Conservation (phyloP, 2,113 vertebrate genomes). For the Podilymbus podiceps region DNA sequence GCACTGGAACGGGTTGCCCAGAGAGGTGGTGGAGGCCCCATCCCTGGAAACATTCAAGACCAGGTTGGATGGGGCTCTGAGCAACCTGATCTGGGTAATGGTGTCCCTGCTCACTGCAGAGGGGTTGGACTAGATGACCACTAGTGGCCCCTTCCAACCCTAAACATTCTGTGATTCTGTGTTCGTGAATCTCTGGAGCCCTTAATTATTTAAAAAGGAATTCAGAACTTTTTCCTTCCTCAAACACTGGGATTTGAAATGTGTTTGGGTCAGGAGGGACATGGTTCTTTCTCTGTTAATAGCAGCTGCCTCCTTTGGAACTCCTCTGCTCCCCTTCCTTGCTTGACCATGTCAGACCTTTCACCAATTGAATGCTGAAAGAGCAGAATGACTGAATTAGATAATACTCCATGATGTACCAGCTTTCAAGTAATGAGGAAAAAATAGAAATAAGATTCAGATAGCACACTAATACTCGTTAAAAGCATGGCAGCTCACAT, state of each 20-base stretch:
- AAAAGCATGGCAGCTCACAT: background rate
- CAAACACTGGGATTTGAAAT: background rate
- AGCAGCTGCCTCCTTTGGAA: background rate
- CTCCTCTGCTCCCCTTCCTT: background rate
- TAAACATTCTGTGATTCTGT: too few species aligned
- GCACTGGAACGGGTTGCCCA: too few species aligned
- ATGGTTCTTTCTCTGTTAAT: background rate
- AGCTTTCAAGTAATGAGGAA: background rate
- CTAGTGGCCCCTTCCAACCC: too few species aligned
- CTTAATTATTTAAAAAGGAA: background rate
- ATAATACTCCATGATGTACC: background rate
- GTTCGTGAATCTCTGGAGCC: background rate
- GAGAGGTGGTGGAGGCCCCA: too few species aligned
- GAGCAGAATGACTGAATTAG: background rate
- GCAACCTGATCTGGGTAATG: too few species aligned
- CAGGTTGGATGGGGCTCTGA: too few species aligned
- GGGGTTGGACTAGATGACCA: too few species aligned
- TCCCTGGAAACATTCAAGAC: too few species aligned
- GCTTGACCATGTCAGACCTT: background rate
- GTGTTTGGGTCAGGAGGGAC: rapidly evolving
- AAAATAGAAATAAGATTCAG: background rate
- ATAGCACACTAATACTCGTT: background rate
- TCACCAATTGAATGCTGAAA: background rate
- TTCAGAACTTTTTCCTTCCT: background rate
- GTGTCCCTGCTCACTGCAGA: too few species aligned